Conservation (phyloP, 2,888 invertebrate genomes). For the Agrilus mali region DNA sequence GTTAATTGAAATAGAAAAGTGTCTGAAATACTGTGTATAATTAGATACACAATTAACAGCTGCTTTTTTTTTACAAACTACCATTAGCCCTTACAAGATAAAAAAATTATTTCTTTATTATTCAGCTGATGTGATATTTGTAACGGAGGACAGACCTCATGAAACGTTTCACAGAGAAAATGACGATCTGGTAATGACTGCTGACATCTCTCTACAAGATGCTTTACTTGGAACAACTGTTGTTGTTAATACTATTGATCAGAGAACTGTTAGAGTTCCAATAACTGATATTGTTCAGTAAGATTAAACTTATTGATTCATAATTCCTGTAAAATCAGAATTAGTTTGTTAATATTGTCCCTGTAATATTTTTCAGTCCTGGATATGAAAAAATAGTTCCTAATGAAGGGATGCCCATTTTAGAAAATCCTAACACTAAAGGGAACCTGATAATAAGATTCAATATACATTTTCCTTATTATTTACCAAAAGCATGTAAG, state of each 20-base stretch:
- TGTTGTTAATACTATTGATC: slow-evolving; percentile 56
- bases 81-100: too few relatives aligned
- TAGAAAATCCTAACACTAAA: slow-evolving; percentile 45
- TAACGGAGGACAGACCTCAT: slow-evolving; percentile 60
- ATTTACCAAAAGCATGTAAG: slow-evolving; percentile 38
- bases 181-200: slow-evolving; percentile 51
- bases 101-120: neutral
- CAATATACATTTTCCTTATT: slow-evolving; percentile 42
- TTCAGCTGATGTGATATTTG: slow-evolving; percentile 60
- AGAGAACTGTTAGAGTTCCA: slow-evolving; percentile 50
- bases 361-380: slow-evolving; percentile 33
- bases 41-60: too few relatives aligned
- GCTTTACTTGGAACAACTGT: slow-evolving; percentile 59
- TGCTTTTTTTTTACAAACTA: too few relatives aligned
- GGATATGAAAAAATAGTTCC: slow-evolving; percentile 55
- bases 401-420: slow-evolving; percentile 61
- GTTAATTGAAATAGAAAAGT: neutral
- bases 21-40: slow-evolving; percentile 10
- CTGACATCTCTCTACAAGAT: slow-evolving; percentile 50
- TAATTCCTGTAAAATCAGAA: neutral
- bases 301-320: slow-evolving; percentile 16
- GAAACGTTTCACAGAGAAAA: slow-evolving; percentile 51
- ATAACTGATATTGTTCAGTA: slow-evolving; percentile 59
- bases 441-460: slow-evolving; percentile 63
- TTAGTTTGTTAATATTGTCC: neutral